A percentile compares a stretch with the other conserved stretches of the same genome.
Evolutionary conservation across 2,888 invertebrate genomes (phyloP).

Genomic region (Pharmacophagus antenor): DNA sequence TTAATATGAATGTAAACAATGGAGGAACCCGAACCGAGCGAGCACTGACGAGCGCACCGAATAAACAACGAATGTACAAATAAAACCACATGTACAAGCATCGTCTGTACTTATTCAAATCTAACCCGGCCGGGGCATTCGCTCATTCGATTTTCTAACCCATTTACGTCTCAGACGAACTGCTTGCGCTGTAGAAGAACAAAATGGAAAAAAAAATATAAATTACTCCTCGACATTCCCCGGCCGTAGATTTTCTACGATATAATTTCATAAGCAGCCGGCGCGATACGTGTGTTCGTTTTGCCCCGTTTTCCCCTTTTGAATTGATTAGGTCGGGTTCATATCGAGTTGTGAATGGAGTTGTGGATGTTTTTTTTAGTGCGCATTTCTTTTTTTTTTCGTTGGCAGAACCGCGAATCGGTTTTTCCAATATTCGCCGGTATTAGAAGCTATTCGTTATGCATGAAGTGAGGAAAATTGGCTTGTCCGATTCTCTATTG

Average conservation of each 20-base stretch:
- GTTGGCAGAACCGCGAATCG: conserved; percentile 40
- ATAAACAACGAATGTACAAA: conserved; percentile 47
- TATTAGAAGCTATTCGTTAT: conserved; percentile 37
- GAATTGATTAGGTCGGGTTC: conserved; percentile 77
- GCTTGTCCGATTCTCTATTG: conserved; percentile 27
- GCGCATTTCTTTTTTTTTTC: conserved; percentile 48
- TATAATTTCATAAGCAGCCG: conserved; percentile 78
- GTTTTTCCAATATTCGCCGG: conserved; percentile 54
- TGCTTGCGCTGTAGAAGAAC: conserved; percentile 48
- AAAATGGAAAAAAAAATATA: conserved; percentile 46
- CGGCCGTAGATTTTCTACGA: conserved; percentile 70
- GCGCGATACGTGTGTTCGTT: conserved; percentile 62
- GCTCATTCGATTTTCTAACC: conserved; percentile 81
- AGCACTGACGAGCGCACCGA: conserved; percentile 39
- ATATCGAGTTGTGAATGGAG: conserved; percentile 72
- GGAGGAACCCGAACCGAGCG: conserved; percentile 32
- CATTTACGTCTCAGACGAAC: conserved; percentile 78
- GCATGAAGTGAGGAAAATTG: conserved; percentile 24
- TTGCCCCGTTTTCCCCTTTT: conserved; percentile 71
- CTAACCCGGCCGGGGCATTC: conserved; percentile 61
- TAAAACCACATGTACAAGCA: conserved; percentile 59
- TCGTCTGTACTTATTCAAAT: conserved; percentile 68
- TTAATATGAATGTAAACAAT: conserved; percentile 29
- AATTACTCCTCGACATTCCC: conserved; percentile 59
- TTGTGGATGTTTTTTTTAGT: conserved; percentile 57